A percentile compares a stretch with the other conserved stretches of the same genome.
These are phyloP conservation scores for Geotria australis DNA, from an alignment of 2,797 vertebrate genomes.

Conservation along the genomic window DNA sequence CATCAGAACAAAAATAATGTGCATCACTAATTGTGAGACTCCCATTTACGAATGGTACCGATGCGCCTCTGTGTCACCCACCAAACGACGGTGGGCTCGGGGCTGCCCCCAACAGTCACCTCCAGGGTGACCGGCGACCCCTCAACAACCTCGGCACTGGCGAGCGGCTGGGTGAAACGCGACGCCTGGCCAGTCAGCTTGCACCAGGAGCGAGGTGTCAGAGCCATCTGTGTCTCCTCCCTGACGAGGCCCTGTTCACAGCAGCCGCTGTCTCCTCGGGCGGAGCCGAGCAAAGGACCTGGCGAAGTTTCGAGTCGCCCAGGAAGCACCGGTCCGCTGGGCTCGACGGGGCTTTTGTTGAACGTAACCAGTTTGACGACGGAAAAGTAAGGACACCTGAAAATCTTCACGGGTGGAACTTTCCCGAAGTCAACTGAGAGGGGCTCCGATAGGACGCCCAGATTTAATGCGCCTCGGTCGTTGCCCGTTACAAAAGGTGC, in stretches of 20 bases:
- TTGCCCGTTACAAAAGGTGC: no score
- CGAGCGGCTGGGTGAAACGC: constrained; percentile 41
- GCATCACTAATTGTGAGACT: constrained; percentile 4
- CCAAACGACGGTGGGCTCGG: constrained; percentile 62
- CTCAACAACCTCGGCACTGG: constrained; percentile 44
- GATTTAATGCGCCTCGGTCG: no score
- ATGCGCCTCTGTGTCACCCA: constrained; percentile 48
- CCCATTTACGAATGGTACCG: constrained; percentile 13
- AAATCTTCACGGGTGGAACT: no score
- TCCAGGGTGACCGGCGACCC: constrained; percentile 69
- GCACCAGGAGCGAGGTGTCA: constrained; percentile 22
- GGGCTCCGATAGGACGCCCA: no score
- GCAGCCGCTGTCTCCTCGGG: constrained; percentile 11
- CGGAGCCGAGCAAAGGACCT: no score
- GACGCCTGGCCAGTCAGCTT: constrained; percentile 25
- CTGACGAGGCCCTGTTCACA: constrained; percentile 23
- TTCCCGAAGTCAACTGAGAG: no score
- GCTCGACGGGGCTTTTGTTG: no score
- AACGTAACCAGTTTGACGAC: no score
- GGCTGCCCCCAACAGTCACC: constrained; percentile 60
- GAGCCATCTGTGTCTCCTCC: constrained; percentile 36
- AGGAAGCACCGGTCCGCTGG: no score
- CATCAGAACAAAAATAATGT: background rate
- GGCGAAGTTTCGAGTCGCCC: no score
- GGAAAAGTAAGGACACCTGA: no score